Conservation (phyloP, 2,888 invertebrate species). For the Drosophila pullipes region DNA sequence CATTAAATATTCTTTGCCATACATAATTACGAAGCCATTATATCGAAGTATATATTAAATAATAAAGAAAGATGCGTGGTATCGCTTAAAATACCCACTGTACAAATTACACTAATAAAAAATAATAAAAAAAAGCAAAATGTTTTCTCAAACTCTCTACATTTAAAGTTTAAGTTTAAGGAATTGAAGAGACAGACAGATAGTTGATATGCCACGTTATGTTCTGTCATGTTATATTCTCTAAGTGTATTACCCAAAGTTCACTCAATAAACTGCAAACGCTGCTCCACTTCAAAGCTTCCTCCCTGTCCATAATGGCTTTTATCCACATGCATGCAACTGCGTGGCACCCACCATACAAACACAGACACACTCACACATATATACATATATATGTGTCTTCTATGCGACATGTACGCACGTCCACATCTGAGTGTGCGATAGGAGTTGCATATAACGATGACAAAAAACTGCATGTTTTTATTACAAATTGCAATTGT, state of each 20-base stretch:
- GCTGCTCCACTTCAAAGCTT: not conserved
- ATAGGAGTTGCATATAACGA: constrained; percentile 72
- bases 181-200: not conserved
- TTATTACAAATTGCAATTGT: constrained; percentile 81
- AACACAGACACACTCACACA: not conserved
- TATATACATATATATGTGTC: not conserved
- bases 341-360: constrained; percentile 1
- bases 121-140: no score
- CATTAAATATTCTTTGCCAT: not conserved
- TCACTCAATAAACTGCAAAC: constrained; percentile 7
- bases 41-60: no score
- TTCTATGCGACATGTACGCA: constrained; percentile 19
- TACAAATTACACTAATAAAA: no score
- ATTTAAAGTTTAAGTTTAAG: not conserved
- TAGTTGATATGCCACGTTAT: not conserved
- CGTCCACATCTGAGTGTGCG: constrained; percentile 38
- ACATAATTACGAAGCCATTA: not conserved
- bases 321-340: constrained; percentile 56
- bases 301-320: constrained; percentile 13
- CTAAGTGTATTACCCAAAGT: constrained; percentile 4
- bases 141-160: no score
- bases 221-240: not conserved
- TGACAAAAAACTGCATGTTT: constrained; percentile 78
- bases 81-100: no score
- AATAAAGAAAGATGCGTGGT: no score